Percentiles rank a stretch among this genome's conserved stretches.
Evolutionary conservation across 1,140 invertebrate genomes (phyloP).

Genomic region (Bombus consobrinus): DNA sequence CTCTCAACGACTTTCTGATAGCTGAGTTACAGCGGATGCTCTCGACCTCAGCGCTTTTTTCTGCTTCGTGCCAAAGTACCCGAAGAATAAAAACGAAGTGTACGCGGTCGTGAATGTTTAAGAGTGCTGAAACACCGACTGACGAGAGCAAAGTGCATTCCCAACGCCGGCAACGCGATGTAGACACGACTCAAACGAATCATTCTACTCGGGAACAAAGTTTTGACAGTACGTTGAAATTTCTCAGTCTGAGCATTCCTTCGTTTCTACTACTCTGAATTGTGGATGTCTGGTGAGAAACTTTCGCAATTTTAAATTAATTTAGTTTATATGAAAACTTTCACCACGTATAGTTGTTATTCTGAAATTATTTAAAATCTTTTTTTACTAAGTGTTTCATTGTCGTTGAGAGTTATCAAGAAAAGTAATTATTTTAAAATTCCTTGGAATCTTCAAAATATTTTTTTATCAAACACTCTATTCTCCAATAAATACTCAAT

Average conservation of each 20-base stretch:
- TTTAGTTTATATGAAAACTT: neutral
- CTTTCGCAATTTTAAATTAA: neutral
- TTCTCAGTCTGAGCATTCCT: neutral
- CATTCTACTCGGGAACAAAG: neutral
- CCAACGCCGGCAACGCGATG: constrained; percentile 14
- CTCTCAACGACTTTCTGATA: constrained; percentile 39
- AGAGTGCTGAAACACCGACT: constrained; percentile 45
- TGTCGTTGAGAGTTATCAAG: neutral
- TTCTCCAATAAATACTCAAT: no score
- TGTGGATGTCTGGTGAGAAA: neutral
- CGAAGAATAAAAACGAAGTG: constrained; percentile 53
- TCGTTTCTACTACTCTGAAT: neutral
- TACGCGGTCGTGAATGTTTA: constrained; percentile 41
- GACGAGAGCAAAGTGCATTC: constrained; percentile 23
- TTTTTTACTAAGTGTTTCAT: neutral
- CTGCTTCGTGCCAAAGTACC: constrained; percentile 51
- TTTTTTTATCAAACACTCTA: neutral
- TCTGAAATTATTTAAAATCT: neutral
- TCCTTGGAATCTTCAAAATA: neutral
- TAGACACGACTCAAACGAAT: constrained; percentile 13
- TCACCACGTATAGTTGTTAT: neutral
- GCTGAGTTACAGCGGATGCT: constrained; percentile 39
- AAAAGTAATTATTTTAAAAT: neutral
- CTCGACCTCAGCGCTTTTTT: constrained; percentile 49
- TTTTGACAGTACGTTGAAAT: neutral